Base-by-base conservation (phyloP, 92 coral and sea anemone species). In the Phenganax stokvisi region DNA sequence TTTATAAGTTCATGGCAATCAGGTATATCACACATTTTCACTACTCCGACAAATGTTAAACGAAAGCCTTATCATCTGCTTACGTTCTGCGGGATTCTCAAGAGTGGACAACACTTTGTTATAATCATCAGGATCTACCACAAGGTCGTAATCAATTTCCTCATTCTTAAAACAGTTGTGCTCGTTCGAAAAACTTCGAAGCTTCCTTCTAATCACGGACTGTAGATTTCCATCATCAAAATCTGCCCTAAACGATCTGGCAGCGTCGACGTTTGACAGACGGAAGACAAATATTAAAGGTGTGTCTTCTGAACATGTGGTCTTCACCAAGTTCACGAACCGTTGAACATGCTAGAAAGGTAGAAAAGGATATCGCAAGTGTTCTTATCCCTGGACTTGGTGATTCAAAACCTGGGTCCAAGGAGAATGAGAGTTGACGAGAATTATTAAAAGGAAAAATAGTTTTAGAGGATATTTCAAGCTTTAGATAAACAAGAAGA, bases 241-340 rank as follows among this genome's bases (percentile, higher is more conserved):
- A 90, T 90, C 88, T 51, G 87, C 72, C 98, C 96, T 89, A 28
- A 94, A 70, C 54, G 84, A 71, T 15, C 80, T 84, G 6, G 96
- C 91, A 0, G 97, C 97, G 6, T 85, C 80, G n/a, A 85, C 90
- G 52, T 89, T 85, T n/a, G 96, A 94, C 70, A 94, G 83, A 10
- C 98, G 88, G 51, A 94, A 91, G 62, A 89, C 77, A 30, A 88
- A 71, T 28, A 89, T 71, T 8, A 92, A 84, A 7, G 96, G 91
- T 8, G 8, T 61, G 16, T 47, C 61, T 28, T 62, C 17, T 0
- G 72, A 11, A 12, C 0, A 16, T 13, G 73, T 78, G 37, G 73
- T 84, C 67, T 89, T 84, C 12, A 88, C 89, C 66, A 93, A 91
- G 51, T 81, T 87, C 0, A 91, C 89, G 9, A 91, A 96, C 25